Evolutionary conservation across 2,797 vertebrate species (phyloP).

Genomic region (Geotrypetes seraphini): DNA sequence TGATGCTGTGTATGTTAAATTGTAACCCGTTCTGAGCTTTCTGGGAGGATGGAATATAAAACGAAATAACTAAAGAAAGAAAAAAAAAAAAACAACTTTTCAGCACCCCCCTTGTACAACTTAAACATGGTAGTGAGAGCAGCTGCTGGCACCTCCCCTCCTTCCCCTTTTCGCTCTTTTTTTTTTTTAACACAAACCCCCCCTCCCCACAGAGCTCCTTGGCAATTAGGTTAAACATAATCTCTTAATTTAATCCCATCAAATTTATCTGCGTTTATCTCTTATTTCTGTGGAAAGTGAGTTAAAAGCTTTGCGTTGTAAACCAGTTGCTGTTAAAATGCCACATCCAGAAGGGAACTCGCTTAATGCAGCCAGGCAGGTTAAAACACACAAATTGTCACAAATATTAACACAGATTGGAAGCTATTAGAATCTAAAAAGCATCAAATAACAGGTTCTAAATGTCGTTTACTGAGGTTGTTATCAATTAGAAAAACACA

Average conservation of each 20-base stretch:
- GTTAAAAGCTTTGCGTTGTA: conserved; percentile 12
- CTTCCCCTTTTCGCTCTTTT: no score
- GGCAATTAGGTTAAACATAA: neutral
- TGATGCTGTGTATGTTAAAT: no score
- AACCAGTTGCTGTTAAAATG: conserved; percentile 1
- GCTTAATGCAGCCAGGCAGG: conserved; percentile 23
- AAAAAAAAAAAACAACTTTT: no score
- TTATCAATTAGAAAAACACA: conserved; percentile 53
- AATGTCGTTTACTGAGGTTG: conserved; percentile 43
- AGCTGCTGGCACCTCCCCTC: no score
- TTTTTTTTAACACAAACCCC: no score
- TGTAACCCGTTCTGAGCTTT: no score
- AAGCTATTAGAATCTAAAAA: conserved; percentile 40
- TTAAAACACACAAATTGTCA: conserved; percentile 33
- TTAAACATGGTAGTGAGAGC: no score
- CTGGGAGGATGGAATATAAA: no score
- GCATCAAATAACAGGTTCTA: conserved; percentile 33
- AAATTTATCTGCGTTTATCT: neutral
- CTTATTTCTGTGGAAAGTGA: conserved; percentile 4
- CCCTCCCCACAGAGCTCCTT: no score
- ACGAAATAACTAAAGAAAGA: no score
- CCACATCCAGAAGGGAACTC: conserved; percentile 11
- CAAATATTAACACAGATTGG: conserved; percentile 43
- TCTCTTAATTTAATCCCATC: neutral
- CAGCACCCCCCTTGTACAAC: no score